Conservation (phyloP, 2,888 invertebrate species). For the Oithona nana region DNA sequence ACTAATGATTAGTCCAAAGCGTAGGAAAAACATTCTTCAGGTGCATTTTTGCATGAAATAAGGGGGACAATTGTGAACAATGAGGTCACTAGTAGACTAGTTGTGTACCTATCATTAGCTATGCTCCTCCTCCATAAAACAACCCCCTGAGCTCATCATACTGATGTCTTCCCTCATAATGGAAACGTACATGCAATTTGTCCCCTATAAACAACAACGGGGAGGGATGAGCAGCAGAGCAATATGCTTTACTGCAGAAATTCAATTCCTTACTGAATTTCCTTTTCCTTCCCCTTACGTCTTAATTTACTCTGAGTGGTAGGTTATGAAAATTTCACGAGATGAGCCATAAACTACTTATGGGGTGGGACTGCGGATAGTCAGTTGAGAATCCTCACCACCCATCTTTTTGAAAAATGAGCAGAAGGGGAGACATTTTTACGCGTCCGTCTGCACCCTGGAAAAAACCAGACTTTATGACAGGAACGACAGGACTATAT, state of each 20-base stretch:
- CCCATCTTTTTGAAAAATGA: too few relatives aligned
- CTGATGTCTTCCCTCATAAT: not conserved
- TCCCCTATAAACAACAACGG: too few relatives aligned
- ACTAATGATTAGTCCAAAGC: too few relatives aligned
- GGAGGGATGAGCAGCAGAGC: too few relatives aligned
- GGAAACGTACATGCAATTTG: not conserved
- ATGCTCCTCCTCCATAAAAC: not conserved
- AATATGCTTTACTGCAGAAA: not conserved
- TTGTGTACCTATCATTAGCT: not conserved
- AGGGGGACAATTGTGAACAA: not conserved
- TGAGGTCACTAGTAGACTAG: not conserved
- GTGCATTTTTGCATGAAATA: not conserved
- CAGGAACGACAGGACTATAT: too few relatives aligned
- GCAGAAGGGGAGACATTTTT: too few relatives aligned
- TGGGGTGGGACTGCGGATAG: too few relatives aligned
- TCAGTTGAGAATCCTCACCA: too few relatives aligned
- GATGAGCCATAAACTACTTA: too few relatives aligned
- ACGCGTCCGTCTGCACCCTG: too few relatives aligned
- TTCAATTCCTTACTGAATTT: not conserved
- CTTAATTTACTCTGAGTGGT: too few relatives aligned
- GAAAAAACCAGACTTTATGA: too few relatives aligned
- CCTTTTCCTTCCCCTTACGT: not conserved
- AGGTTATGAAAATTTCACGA: not conserved
- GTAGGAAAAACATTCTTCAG: not conserved
- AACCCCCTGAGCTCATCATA: not conserved